Percentiles rank a stretch among this genome's conserved stretches.
phyloP scores from a whole-genome alignment of 2,797 vertebrate species.

The Heteromormyrus szaboi region DNA sequence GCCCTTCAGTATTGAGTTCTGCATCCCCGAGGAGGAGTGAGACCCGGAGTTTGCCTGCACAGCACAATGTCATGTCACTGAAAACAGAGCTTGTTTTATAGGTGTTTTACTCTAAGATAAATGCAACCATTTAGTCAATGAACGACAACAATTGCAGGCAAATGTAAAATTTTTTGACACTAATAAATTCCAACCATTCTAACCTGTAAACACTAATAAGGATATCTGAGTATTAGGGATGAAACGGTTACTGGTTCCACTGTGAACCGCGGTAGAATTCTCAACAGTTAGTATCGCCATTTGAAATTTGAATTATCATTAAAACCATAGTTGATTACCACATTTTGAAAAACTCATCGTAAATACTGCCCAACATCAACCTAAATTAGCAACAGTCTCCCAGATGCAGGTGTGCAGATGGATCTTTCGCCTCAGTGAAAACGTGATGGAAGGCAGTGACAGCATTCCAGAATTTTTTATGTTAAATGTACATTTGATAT shows the following conservation, averaged over 20 bases:
- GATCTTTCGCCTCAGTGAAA: not conserved
- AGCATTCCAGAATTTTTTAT: not conserved
- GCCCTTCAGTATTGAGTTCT: slow-evolving; percentile 52
- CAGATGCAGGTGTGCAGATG: not conserved
- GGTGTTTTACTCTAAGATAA: not conserved
- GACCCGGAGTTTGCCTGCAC: slow-evolving; percentile 32
- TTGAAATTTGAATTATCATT: not conserved
- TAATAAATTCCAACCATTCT: not conserved
- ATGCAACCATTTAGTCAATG: too few species aligned
- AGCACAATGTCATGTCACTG: slow-evolving; percentile 2
- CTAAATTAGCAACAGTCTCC: not conserved
- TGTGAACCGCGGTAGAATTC: not conserved
- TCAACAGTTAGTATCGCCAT: not conserved
- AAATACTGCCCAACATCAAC: not conserved
- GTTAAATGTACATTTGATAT: not conserved
- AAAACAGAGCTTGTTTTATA: not conserved
- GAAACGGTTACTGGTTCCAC: not conserved
- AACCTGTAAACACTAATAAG: not conserved
- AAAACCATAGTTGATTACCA: not conserved
- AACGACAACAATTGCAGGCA: not conserved
- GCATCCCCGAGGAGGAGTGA: slow-evolving; percentile 26
- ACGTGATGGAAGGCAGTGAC: not conserved
- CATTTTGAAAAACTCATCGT: not conserved
- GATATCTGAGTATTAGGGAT: too few species aligned
- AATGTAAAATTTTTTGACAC: not conserved